phyloP scores from a whole-genome alignment of 2,888 invertebrate genomes.

The Stenotaenia linearis region DNA sequence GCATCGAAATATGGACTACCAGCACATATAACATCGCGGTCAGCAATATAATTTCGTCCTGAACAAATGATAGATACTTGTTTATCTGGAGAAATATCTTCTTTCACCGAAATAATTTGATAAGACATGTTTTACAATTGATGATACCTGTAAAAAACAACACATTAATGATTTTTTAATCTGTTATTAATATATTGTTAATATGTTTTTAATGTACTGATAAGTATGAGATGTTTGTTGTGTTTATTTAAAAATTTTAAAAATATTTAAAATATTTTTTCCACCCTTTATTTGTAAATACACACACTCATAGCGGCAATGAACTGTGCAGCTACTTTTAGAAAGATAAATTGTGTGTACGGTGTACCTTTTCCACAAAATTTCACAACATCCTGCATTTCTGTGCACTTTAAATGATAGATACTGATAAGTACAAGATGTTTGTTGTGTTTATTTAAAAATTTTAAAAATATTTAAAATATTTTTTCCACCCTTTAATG shows the following conservation, averaged over 20 bases:
- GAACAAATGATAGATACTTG: neutral
- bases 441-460: neutral
- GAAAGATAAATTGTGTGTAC: neutral
- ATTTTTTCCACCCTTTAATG: neutral
- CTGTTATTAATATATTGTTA: no score
- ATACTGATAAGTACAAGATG: no score
- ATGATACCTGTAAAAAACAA: neutral
- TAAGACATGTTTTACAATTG: neutral
- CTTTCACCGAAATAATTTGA: neutral
- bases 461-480: no score
- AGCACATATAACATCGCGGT: neutral
- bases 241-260: no score
- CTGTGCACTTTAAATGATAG: neutral
- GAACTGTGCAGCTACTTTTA: neutral
- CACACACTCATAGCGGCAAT: neutral
- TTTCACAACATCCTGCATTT: neutral
- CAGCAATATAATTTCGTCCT: neutral
- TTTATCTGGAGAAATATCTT: neutral
- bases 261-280: no score
- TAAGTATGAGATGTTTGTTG: no score
- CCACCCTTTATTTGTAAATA: neutral
- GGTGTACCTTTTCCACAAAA: neutral
- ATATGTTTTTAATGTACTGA: no score
- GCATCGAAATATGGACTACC: slow-evolving; percentile 1
- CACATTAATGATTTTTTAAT: no score